These are phyloP conservation scores for Engystomops pustulosus DNA, from an alignment of 2,113 vertebrate genomes.

Conservation along the genomic window DNA sequence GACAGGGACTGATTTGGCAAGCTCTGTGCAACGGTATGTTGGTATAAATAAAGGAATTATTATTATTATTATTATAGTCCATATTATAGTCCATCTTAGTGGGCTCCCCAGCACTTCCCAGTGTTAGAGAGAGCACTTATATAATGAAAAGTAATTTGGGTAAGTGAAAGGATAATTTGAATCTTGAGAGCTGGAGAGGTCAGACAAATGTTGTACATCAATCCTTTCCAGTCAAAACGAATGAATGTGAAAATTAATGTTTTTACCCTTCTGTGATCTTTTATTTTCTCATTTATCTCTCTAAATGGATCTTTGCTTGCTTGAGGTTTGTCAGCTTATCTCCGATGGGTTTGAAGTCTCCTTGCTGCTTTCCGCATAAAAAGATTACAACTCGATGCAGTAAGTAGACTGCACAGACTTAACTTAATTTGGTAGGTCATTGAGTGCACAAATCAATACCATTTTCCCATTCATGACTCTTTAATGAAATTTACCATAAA, in stretches of 20 bases:
- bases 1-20: too few relatives aligned
- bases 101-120: background rate
- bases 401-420: constrained; percentile 42
- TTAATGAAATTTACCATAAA: constrained; percentile 46
- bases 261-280: constrained; percentile 48
- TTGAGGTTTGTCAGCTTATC: constrained; percentile 32
- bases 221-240: constrained; percentile 24
- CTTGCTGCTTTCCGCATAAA: constrained; percentile 31
- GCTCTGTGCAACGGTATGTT: too few relatives aligned
- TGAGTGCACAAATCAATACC: constrained; percentile 36
- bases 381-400: constrained; percentile 48
- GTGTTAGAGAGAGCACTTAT: constrained; percentile 38
- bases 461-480: constrained; percentile 38
- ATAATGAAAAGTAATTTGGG: constrained; percentile 31
- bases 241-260: constrained; percentile 45
- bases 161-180: constrained; percentile 47
- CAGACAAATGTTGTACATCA: constrained; percentile 30
- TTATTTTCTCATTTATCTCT: constrained; percentile 35
- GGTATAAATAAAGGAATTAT: too few relatives aligned
- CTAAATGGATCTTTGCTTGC: constrained; percentile 22
- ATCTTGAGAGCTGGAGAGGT: constrained; percentile 13
- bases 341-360: constrained; percentile 31
- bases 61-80: too few relatives aligned
- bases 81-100: background rate
- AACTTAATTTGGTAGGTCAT: constrained; percentile 56